These are phyloP conservation scores for Glareola pratincola DNA, from an alignment of 2,113 vertebrate genomes.

Conservation along the genomic window DNA sequence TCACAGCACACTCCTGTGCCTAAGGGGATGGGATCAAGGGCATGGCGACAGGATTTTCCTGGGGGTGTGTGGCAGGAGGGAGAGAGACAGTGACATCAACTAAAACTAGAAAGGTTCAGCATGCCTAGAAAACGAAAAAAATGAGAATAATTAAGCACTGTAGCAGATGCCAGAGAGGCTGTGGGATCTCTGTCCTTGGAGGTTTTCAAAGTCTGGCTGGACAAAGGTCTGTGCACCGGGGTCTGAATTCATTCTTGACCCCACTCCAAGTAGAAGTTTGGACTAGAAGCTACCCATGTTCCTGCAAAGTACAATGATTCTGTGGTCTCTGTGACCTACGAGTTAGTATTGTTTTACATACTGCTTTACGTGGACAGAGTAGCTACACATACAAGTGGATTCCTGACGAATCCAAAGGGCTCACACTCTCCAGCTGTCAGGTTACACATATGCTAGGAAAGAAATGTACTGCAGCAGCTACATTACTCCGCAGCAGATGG, in stretches of 20 bases:
- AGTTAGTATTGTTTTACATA: neutral
- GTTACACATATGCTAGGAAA: neutral
- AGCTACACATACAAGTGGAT: neutral
- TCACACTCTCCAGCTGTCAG: neutral
- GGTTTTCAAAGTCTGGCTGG: neutral
- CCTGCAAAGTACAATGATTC: neutral
- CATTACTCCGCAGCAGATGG: constrained; percentile 17
- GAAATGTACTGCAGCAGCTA: neutral
- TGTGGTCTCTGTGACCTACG: neutral
- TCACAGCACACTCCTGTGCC: neutral
- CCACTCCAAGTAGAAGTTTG: neutral
- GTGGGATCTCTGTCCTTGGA: neutral
- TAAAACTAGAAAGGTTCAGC: neutral
- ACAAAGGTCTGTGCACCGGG: neutral
- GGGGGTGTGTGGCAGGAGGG: neutral
- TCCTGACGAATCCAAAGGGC: neutral
- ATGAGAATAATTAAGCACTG: neutral
- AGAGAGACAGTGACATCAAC: neutral
- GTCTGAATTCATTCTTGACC: neutral
- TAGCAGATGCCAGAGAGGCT: neutral
- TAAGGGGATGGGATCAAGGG: too few relatives aligned
- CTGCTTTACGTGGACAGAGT: neutral
- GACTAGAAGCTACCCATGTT: neutral
- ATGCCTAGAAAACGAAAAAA: neutral
- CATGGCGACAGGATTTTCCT: neutral